These are phyloP conservation scores for Microtus richardsoni DNA, from an alignment of 2,113 vertebrate species.

Conservation along the genomic window DNA sequence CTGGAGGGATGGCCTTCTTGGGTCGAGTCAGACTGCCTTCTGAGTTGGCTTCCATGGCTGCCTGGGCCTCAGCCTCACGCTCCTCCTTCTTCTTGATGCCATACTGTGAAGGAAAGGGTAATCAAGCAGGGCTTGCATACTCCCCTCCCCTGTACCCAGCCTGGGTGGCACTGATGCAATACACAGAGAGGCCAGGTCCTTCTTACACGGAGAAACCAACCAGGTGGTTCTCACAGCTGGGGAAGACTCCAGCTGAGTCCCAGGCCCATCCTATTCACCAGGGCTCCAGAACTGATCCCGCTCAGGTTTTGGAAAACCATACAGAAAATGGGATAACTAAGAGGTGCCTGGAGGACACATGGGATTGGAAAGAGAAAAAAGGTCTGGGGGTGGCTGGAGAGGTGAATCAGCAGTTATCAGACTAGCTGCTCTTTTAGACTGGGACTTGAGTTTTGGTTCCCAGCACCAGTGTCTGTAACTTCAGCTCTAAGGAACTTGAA, in stretches of 20 bases:
- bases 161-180: no score
- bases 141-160: no score
- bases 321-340: not conserved
- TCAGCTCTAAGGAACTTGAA: not conserved
- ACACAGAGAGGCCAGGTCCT: not conserved
- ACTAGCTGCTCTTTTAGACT: not conserved
- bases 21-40: conserved; percentile 96
- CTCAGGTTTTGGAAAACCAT: not conserved
- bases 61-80: conserved; percentile 94
- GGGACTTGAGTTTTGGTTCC: not conserved
- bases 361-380: not conserved
- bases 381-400: not conserved
- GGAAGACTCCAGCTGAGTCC: not conserved
- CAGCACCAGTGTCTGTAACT: not conserved
- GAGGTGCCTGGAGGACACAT: not conserved
- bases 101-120: conserved; percentile 87
- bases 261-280: not conserved
- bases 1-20: conserved; percentile 92
- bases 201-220: not conserved
- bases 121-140: not conserved
- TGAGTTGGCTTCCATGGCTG: conserved; percentile 91
- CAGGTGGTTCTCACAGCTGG: not conserved
- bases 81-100: conserved; percentile 98
- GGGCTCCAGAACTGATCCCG: not conserved
- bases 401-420: not conserved